Conservation (phyloP, 2,888 invertebrate species). For the Chloroclystis v-ata region DNA sequence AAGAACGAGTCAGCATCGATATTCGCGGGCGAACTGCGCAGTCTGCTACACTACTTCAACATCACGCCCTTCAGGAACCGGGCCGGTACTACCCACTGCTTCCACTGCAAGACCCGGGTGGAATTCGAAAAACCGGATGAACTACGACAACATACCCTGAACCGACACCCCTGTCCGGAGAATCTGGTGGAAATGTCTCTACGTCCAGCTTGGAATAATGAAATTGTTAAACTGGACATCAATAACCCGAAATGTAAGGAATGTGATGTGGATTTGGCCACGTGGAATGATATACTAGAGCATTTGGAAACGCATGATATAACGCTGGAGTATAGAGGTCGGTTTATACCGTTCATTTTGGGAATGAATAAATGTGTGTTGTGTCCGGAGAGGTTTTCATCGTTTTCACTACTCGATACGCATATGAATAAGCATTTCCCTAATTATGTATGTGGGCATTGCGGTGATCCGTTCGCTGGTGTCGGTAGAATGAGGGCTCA, state of each 20-base stretch:
- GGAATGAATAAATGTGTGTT: conserved; percentile 39
- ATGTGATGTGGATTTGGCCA: conserved; percentile 21
- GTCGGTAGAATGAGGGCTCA: conserved; percentile 48
- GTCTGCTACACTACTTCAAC: conserved; percentile 47
- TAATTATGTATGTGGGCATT: conserved; percentile 54
- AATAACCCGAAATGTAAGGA: conserved; percentile 38
- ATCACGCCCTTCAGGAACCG: conserved; percentile 49
- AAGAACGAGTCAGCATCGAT: conserved; percentile 21
- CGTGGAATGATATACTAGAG: conserved; percentile 51
- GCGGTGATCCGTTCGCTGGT: conserved; percentile 52
- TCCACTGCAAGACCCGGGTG: conserved; percentile 43
- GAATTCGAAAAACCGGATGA: conserved; percentile 43
- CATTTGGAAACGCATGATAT: conserved; percentile 46
- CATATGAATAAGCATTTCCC: conserved; percentile 62
- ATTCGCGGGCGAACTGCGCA: conserved; percentile 45
- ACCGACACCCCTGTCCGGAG: conserved; percentile 38
- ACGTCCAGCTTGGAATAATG: conserved; percentile 48
- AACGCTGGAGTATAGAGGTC: conserved; percentile 41
- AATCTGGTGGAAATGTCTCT: conserved; percentile 41
- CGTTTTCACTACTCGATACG: conserved; percentile 43
- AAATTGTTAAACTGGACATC: conserved; percentile 53
- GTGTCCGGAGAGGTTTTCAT: conserved; percentile 39
- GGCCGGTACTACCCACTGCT: conserved; percentile 40
- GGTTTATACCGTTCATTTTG: conserved; percentile 47
- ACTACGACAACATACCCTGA: conserved; percentile 47